phyloP scores from a whole-genome alignment of 2,888 invertebrate genomes.

The Thereva unica region DNA sequence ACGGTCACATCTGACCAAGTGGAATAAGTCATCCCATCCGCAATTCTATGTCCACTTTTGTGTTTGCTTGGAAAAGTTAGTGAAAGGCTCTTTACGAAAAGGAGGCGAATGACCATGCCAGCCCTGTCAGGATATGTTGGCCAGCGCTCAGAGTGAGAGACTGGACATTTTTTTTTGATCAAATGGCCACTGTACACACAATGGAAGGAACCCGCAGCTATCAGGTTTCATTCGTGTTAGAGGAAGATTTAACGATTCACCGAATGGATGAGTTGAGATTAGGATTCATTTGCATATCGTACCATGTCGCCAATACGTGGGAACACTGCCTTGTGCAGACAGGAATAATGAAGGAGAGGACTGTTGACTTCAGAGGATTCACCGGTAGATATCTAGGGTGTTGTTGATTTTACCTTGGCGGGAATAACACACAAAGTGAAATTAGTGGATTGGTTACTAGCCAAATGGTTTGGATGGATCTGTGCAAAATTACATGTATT shows the following conservation, averaged over 20 bases:
- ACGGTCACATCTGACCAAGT: conserved; percentile 27
- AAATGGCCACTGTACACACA: background rate
- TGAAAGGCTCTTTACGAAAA: conserved; percentile 18
- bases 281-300: conserved; percentile 29
- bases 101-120: background rate
- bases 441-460: conserved; percentile 29
- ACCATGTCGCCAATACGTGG: background rate
- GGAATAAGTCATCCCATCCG: conserved; percentile 32
- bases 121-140: too few species aligned
- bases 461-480: conserved; percentile 18
- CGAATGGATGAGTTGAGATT: conserved; percentile 32
- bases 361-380: too few species aligned
- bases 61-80: conserved; percentile 19
- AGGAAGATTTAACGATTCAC: conserved; percentile 22
- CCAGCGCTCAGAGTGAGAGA: too few species aligned
- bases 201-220: background rate
- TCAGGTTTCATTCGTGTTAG: conserved; percentile 7
- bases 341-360: too few species aligned
- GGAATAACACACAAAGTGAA: conserved; percentile 13
- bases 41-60: conserved; percentile 9
- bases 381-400: background rate
- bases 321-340: too few species aligned
- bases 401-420: conserved; percentile 15
- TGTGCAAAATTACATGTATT: conserved; percentile 19
- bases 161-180: conserved; percentile 9